phyloP scores from a whole-genome alignment of 2,888 invertebrate species.

The Hirtodrosophila trivittata region DNA sequence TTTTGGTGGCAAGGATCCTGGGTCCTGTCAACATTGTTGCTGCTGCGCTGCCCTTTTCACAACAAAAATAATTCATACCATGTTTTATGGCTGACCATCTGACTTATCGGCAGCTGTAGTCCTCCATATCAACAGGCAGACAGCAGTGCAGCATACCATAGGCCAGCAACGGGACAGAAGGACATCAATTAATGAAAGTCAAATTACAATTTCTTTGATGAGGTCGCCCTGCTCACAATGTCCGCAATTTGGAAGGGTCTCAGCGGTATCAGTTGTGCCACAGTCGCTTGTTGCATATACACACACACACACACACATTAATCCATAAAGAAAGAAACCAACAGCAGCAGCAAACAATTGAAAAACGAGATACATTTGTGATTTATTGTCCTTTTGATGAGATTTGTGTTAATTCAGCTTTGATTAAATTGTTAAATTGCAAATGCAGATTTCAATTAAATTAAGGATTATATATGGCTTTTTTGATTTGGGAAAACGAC shows the following conservation, averaged over 20 bases:
- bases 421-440: not conserved
- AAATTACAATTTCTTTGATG: conserved; percentile 66
- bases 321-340: no score
- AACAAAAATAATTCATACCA: conserved; percentile 67
- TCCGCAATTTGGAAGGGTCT: conserved; percentile 2
- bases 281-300: conserved; percentile 23
- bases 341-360: not conserved
- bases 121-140: conserved; percentile 19
- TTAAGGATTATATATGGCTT: no score
- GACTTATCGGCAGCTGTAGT: conserved; percentile 62
- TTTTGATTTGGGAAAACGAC: no score
- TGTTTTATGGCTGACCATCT: conserved; percentile 68
- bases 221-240: conserved; percentile 18
- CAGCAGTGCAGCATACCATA: no score
- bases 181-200: conserved; percentile 71
- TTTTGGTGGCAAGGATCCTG: conserved; percentile 23
- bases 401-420: conserved; percentile 1
- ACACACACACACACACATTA: conserved; percentile 9
- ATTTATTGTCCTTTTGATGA: conserved; percentile 18
- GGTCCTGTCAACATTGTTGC: conserved; percentile 39
- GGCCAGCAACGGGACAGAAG: conserved; percentile 8
- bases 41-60: conserved; percentile 8
- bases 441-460: no score
- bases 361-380: conserved; percentile 25
- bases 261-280: not conserved